phyloP scores from a whole-genome alignment of 1,140 invertebrate species.

The Ceratosolen fusciceps region DNA sequence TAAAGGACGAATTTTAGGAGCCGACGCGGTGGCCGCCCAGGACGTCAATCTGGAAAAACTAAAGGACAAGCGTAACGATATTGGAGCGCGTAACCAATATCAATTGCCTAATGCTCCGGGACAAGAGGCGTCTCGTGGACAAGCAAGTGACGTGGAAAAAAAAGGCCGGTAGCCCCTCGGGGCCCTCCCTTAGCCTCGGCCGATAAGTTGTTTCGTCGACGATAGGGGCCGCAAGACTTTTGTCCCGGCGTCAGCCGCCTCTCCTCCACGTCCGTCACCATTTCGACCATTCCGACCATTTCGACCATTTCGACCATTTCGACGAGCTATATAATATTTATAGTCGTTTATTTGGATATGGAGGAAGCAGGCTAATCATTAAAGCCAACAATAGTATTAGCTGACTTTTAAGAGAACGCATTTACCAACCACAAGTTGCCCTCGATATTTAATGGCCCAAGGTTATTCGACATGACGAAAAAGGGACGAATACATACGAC shows the following conservation, averaged over 20 bases:
- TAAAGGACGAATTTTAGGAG: neutral
- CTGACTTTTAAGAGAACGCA: too few relatives aligned
- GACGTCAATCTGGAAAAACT: constrained; percentile 28
- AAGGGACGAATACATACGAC: too few relatives aligned
- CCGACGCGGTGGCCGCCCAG: neutral
- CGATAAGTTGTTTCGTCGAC: constrained; percentile 21
- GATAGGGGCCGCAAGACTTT: constrained; percentile 59
- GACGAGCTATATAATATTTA: too few relatives aligned
- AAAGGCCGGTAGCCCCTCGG: too few relatives aligned
- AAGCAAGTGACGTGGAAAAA: constrained; percentile 33
- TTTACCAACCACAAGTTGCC: too few relatives aligned
- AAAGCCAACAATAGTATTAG: too few relatives aligned
- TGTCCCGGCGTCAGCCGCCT: constrained; percentile 64
- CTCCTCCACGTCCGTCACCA: neutral
- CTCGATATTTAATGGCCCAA: too few relatives aligned
- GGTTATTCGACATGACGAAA: too few relatives aligned
- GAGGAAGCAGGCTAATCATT: too few relatives aligned
- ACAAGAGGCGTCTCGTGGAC: neutral
- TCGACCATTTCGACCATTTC: too few relatives aligned
- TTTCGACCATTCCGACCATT: too few relatives aligned
- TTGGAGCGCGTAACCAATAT: constrained; percentile 24
- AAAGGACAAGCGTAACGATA: neutral
- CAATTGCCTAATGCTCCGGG: constrained; percentile 27
- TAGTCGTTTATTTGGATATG: too few relatives aligned
- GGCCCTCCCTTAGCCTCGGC: constrained; percentile 14